Evolutionary conservation across 2,113 vertebrate genomes (phyloP).

Genomic region (Notothenia coriiceps): DNA sequence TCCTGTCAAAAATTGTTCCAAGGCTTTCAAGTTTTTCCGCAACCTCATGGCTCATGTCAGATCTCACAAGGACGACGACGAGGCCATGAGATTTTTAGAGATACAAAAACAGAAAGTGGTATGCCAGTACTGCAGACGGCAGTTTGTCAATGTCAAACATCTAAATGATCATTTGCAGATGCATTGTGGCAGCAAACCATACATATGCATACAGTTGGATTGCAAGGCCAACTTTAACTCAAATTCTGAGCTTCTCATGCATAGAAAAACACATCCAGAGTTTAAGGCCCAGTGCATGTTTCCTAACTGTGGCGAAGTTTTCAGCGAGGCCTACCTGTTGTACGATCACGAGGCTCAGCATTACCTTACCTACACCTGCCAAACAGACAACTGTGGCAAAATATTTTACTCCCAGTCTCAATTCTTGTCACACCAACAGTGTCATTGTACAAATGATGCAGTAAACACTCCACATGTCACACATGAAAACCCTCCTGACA

Average conservation of each 20-base stretch:
- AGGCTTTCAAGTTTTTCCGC: slow-evolving; percentile 99
- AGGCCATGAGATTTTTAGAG: slow-evolving; percentile 97
- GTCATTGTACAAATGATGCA: slow-evolving; percentile 81
- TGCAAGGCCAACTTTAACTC: slow-evolving; percentile 96
- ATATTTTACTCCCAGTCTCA: slow-evolving; percentile 93
- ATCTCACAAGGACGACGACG: slow-evolving; percentile 95
- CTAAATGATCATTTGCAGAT: slow-evolving; percentile 98
- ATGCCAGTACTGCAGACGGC: slow-evolving; percentile 97
- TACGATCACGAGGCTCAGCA: slow-evolving; percentile 99
- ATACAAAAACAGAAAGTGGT: slow-evolving; percentile 98
- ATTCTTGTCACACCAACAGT: slow-evolving; percentile 90
- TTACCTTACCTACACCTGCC: slow-evolving; percentile 97
- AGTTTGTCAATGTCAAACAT: slow-evolving; percentile 97
- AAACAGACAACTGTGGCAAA: slow-evolving; percentile 90
- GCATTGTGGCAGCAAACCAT: slow-evolving; percentile 97
- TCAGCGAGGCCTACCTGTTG: slow-evolving; percentile 95
- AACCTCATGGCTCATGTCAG: slow-evolving; percentile 97
- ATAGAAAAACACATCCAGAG: slow-evolving; percentile 92
- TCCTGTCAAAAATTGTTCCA: slow-evolving; percentile 95
- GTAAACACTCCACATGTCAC: slow-evolving; percentile 37
- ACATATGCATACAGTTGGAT: slow-evolving; percentile 98
- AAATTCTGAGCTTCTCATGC: slow-evolving; percentile 94
- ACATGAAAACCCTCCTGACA: slow-evolving; percentile 39
- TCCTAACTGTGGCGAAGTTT: slow-evolving; percentile 95
- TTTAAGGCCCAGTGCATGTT: slow-evolving; percentile 99